Evolutionary conservation across 2,797 vertebrate genomes (phyloP).

Genomic region (Okamejei kenojei): DNA sequence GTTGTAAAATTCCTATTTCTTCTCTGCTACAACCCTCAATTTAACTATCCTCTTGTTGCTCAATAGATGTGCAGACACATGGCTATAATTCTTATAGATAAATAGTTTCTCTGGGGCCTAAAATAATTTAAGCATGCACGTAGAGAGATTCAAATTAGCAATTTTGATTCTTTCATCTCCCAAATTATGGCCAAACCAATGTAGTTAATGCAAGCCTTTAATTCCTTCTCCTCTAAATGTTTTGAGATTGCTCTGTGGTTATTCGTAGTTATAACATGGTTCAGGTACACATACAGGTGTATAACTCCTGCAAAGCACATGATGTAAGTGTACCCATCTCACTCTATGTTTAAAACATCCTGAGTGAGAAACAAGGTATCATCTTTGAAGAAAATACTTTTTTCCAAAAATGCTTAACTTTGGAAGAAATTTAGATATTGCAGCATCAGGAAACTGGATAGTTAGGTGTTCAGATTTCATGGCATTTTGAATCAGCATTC

Average conservation of each 20-base stretch:
- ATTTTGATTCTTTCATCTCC: neutral
- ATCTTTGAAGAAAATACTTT: neutral
- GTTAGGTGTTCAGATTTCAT: neutral
- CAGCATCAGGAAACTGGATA: neutral
- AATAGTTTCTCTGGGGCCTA: neutral
- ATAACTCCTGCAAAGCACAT: neutral
- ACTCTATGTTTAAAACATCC: neutral
- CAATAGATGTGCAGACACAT: neutral
- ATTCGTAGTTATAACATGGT: neutral
- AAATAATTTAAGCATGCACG: neutral
- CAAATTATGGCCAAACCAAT: neutral
- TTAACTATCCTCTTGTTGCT: neutral
- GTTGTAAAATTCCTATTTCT: too few species aligned
- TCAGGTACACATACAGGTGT: neutral
- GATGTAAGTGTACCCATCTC: neutral
- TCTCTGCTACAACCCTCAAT: neutral
- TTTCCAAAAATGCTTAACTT: neutral
- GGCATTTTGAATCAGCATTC: neutral
- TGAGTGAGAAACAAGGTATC: neutral
- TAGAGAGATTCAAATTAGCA: neutral
- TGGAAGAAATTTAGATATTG: neutral
- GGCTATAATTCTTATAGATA: neutral
- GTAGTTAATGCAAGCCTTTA: neutral
- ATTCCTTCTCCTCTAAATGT: neutral
- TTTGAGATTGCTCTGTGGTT: neutral